Evolutionary conservation across 2,113 vertebrate species (phyloP), one percentile per base, ranked within the genome.

Genomic region (Macquaria ambigua): DNA sequence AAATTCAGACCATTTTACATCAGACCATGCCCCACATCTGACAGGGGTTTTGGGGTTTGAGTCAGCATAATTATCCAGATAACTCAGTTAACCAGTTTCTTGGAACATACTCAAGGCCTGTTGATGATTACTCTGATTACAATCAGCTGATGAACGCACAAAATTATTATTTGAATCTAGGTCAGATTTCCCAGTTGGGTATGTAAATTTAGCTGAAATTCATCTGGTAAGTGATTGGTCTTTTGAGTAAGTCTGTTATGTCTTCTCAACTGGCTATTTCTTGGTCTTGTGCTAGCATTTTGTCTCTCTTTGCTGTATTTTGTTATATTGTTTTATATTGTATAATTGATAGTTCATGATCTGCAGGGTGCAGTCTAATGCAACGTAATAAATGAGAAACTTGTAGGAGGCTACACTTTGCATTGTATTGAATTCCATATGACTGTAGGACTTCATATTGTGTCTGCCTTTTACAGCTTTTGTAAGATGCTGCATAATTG

Each of bases 401-500:
- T 14, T 67, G 5, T 53, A 20, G 11, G 12, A 39, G 6, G 6
- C 6, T 7, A 34, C 37, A 72, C 6, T 53, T 77, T 28, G 14
- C 1, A n/a, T 58, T 66, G 18, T 11, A 25, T 55, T 37, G 2
- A 62, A 21, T 39, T 20, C n/a, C 53, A 43, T 43, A 21, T n/a
- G 8, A 46, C 2, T 46, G 16, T 21, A 68, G 52, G 23, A 20
- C n/a, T 50, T 64, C 9, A 21, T 11, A 50, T 8, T 62, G n/a
- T 37, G 8, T 55, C 14, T 25, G 4, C 14, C 23, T 34, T 56
- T 74, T 18, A 10, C 31, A 10, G 21, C 7, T 61, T 75, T 55
- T 79, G 18, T 31, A 80, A 55, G 28, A 64, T 48, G 16, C 23
- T 74, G 39, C 48, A 75, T 84, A 58, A 79, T 20, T 55, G 11